phyloP scores from a whole-genome alignment of 2,113 vertebrate genomes.

The Myanophis thanlyinensis region DNA sequence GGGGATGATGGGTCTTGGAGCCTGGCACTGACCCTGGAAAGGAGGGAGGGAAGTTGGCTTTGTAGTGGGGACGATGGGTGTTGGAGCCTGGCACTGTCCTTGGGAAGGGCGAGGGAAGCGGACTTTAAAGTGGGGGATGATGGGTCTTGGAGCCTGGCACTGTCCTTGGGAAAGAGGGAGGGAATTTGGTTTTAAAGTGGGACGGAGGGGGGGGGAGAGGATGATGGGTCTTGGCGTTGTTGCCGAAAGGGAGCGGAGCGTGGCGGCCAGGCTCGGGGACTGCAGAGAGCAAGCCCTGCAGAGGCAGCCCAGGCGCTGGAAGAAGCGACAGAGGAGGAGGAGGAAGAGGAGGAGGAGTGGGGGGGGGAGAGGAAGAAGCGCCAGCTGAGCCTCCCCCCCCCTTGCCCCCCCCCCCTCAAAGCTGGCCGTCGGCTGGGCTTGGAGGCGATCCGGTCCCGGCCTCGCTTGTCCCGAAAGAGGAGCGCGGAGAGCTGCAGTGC shows the following conservation, averaged over 20 bases:
- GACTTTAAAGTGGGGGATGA: no score
- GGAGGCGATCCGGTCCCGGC: neutral
- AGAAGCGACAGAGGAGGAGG: neutral
- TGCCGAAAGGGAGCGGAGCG: neutral
- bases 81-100: neutral
- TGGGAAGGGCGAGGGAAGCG: no score
- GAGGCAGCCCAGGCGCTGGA: neutral
- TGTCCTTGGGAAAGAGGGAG: no score
- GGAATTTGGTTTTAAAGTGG: neutral
- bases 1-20: no score
- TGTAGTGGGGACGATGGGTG: neutral
- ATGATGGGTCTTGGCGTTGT: no score
- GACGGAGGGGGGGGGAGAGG: no score
- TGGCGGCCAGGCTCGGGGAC: neutral
- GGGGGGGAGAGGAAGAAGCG: no score
- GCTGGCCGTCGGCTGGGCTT: neutral
- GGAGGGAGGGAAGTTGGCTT: neutral
- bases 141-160: no score
- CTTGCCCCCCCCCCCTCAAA: no score
- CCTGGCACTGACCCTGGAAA: accelerated
- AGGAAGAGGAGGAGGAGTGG: neutral
- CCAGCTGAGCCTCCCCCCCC: no score
- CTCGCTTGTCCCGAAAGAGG: neutral
- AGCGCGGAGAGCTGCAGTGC: neutral
- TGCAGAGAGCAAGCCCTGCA: neutral